Evolutionary conservation across 2,113 vertebrate genomes (phyloP), one percentile per base, ranked within the genome.

Genomic region (Sapajus apella): DNA sequence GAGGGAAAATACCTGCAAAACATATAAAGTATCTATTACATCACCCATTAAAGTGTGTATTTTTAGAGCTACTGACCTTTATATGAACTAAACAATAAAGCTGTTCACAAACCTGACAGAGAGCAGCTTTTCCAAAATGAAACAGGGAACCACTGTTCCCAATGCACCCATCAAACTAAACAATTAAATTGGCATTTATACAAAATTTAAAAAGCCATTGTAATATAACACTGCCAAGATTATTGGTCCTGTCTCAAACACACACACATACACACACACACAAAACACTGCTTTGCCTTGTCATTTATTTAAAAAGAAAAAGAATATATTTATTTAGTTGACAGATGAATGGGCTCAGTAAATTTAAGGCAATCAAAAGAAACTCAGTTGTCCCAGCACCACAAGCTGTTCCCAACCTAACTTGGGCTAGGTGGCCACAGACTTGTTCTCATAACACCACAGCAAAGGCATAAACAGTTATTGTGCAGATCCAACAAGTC

Each of bases 51-150:
- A 91, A 94, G 47, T 91, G 47, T 95, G 43, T 93, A 79, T 96
- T 96, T 97, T 95, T 98, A 94, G 95, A 94, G 43, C 73, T 84
- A 56, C 84, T 96, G 95, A 97, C 76, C 94, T 97, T 96, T 95
- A 84, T 45, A 6, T 75, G 92, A 89, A 90, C 61, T 5, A 0
- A 93, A 97, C 92, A 98, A 89, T 87, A 35, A 23, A 82, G n/a
- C 81, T 96, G 4, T 66, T 97, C 68, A 11, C 87, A 70, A 81
- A 91, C 84, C 73, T 40, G 70, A 90, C 94, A 97, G 76, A 95
- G 81, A 97, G 80, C 17, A 75, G 94, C 77, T 77, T 97, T 80
- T 95, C 75, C 40, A 91, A 90, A 97, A 85, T 0, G 17, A 68
- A 91, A 95, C 94, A 98, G 45, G 0, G 2, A 97, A 87, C 64